These are phyloP conservation scores for Arvicanthis niloticus DNA, from an alignment of 2,113 vertebrate species.

Conservation along the genomic window DNA sequence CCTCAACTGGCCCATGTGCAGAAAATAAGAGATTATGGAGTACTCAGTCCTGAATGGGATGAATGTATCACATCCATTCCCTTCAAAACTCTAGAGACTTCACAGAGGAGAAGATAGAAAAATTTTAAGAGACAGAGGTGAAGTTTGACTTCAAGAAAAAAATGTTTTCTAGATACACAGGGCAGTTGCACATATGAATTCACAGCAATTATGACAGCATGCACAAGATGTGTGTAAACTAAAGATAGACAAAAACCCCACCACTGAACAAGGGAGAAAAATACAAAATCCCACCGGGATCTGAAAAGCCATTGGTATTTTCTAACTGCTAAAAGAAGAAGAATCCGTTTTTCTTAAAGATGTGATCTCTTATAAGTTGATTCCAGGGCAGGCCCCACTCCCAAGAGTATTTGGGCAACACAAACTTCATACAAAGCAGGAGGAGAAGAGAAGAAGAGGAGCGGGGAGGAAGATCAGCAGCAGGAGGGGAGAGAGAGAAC, in stretches of 20 bases:
- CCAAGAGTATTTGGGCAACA: background rate
- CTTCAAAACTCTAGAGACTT: background rate
- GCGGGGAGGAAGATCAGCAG: background rate
- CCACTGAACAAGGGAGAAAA: background rate
- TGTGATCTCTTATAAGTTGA: background rate
- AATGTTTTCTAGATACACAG: background rate
- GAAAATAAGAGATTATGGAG: background rate
- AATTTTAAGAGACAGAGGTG: background rate
- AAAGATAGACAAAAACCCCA: background rate
- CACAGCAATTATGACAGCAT: background rate
- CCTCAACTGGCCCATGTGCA: background rate
- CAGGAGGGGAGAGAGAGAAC: background rate
- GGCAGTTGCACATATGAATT: background rate
- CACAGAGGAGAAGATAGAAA: background rate
- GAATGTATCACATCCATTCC: background rate
- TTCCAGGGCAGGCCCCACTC: background rate
- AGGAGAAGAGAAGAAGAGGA: no score
- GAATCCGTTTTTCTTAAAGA: background rate
- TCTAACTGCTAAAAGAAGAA: background rate
- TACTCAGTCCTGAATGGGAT: background rate
- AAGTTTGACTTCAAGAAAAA: background rate
- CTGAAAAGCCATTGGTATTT: background rate
- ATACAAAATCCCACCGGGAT: background rate
- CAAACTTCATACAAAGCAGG: background rate
- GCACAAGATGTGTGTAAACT: background rate